These are phyloP conservation scores for Biston stratarius DNA, from an alignment of 2,888 invertebrate species.

Conservation along the genomic window DNA sequence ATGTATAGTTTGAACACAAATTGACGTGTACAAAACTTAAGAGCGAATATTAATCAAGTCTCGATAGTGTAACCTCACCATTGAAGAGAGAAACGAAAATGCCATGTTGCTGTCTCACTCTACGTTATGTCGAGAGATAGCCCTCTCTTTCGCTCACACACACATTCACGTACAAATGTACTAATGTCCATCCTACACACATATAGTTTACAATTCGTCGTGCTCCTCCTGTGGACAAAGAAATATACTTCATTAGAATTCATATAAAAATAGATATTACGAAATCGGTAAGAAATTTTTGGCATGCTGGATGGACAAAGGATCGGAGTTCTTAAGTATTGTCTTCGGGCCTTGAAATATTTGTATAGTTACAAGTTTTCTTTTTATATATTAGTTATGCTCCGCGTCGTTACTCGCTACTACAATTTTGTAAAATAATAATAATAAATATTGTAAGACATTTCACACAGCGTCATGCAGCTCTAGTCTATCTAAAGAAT, in stretches of 20 bases:
- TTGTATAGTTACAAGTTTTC: conserved; percentile 3
- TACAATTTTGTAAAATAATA: too few species aligned
- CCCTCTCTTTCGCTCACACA: conserved; percentile 26
- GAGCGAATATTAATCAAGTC: background rate
- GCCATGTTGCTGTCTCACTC: conserved; percentile 16
- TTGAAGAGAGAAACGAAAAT: conserved; percentile 9
- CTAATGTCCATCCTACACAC: conserved; percentile 68
- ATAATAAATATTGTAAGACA: too few species aligned
- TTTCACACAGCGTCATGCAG: too few species aligned
- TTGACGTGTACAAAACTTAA: too few species aligned
- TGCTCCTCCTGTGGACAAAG: conserved; percentile 78
- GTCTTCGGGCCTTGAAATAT: conserved; percentile 1
- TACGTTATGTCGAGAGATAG: conserved; percentile 16
- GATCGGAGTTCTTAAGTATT: background rate
- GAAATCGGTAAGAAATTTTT: conserved; percentile 5
- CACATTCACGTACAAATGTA: conserved; percentile 52
- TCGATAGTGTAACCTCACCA: conserved; percentile 1
- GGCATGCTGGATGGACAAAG: conserved; percentile 7
- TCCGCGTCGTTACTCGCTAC: background rate
- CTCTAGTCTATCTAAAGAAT: too few species aligned
- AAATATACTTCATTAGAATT: conserved; percentile 30
- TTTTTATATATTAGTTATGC: background rate
- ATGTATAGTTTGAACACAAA: too few species aligned
- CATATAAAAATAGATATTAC: conserved; percentile 5
- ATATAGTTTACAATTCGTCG: conserved; percentile 77